Evolutionary conservation across 1,140 invertebrate genomes (phyloP), one percentile per base, ranked within the genome.

Genomic region (Pogonomyrmex barbatus): DNA sequence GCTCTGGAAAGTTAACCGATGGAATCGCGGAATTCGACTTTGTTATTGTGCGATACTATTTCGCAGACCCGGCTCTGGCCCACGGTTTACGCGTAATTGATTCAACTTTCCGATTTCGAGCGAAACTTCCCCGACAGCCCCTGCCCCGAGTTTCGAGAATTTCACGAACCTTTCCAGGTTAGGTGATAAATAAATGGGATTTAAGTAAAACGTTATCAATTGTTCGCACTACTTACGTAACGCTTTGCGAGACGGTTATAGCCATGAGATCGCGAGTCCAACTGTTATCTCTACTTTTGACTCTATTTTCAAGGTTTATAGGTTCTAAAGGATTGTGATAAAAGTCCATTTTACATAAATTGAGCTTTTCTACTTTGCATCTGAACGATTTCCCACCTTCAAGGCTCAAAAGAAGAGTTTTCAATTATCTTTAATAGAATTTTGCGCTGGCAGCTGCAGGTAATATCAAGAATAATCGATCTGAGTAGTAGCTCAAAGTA

Each of bases 1-100:
- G 12, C 8, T 39, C 3, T 2, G 63, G 30, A 30, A 71, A 82
- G 78, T 82, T 82, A 4, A 30, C 39, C 65, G 24, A 47, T n/a
- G 17, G 33, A 68, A 65, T 68, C 39, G 24, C 52, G 42, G 42
- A 8, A n/a, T 52, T 54, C 62, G 4, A 67, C 68, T 52, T 9
- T 71, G 36, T 71, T 6, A 47, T 45, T 24, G 8, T 17, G 9
- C 36, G 76, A 45, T 45, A 42, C 54, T 14, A 39, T 30, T 42
- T 47, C 30, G n/a, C 30, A 9, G 45, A 4, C 6, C 30, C 30
- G 76, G 24, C n/a, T 58, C 39, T 39, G 33, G 14, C 8, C 14
- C 47, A 8, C 12, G 33, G 12, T 58, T n/a, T n/a, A n/a, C 24
- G 6, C 39, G 67, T 45, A 45, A 56, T 54, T 45, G 52, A 82